Evolutionary conservation across 2,888 invertebrate species (phyloP).

Genomic region (Petrolisthes cinctipes): DNA sequence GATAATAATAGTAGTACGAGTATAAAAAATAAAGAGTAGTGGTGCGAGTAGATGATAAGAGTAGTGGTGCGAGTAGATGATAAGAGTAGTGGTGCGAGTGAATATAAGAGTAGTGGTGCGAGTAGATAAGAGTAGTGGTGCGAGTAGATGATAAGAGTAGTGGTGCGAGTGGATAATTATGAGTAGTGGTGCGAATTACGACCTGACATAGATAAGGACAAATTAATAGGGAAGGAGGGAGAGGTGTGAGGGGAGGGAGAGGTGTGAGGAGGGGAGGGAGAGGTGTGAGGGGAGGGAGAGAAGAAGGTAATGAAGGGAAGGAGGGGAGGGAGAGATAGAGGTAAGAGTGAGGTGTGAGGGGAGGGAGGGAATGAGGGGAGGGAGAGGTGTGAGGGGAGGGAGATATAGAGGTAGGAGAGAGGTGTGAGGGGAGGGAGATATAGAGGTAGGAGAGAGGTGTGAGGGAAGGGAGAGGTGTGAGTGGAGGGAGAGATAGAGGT

Average conservation of each 20-base stretch:
- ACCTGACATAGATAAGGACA: neutral
- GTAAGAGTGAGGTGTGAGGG: no score
- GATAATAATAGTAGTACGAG: no score
- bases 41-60: no score
- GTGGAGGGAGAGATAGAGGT: neutral
- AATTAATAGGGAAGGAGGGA: neutral
- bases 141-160: neutral
- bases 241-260: neutral
- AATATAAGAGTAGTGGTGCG: neutral
- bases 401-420: neutral
- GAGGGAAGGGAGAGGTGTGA: neutral
- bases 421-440: neutral
- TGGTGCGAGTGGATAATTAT: neutral
- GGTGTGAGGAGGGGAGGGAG: neutral
- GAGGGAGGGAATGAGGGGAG: no score
- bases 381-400: no score
- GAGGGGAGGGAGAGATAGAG: no score
- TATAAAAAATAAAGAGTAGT: no score
- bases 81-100: neutral
- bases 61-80: no score
- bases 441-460: neutral
- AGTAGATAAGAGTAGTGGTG: neutral
- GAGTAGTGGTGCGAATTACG: neutral
- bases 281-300: neutral
- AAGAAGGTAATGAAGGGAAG: neutral